Base-by-base conservation (phyloP, 2,797 vertebrate genomes). In the Helicolenus hilgendorfi region DNA sequence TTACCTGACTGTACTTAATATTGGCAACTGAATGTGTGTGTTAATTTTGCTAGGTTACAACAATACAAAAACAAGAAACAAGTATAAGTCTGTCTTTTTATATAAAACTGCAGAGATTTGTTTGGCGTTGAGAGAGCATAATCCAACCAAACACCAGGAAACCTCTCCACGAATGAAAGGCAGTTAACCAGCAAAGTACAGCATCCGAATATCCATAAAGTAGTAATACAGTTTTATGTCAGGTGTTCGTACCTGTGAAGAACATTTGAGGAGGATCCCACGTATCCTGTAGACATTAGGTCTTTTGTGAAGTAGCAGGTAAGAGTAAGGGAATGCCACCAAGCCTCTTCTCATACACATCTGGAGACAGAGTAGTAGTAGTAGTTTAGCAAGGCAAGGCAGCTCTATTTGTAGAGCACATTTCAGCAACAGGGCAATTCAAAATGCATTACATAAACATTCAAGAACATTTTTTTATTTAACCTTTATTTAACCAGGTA, bases 261-360 rank as follows among this genome's bases (percentile, higher is more conserved):
- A 55, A 15, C n/a, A 78, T 63, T 90, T 69, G 79, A 94, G 73
- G 29, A 92, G 33, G 24, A 68, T 8, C 13, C 92, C 94, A 86
- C 89, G 86, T 89, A 95, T 92, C 87, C 97, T 96, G 93, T 89
- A 95, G 9, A 90, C 88, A 60, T 89, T 77, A 10, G 92, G 89
- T 89, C 93, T 94, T 92, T 90, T 94, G 41, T 95, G 82, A 2
- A 95, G 80, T 0, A 96, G 95, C 41, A 93, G 36, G 20, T 95
- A 95, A 22, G 86, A 93, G n/a, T 96, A 96, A n/a, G 97, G 83
- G 68, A 96, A 92, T 0, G 97, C 65, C 6, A 98, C 91, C 68
- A 96, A 72, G 24, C 95, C 90, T 91, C 95, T 95, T 91, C 93
- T 95, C 58, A 94, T 15, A 94, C 95, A 97, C 4, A 95, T 78